These are phyloP conservation scores for Engraulis encrasicolus DNA, from an alignment of 2,113 vertebrate genomes.

Conservation along the genomic window DNA sequence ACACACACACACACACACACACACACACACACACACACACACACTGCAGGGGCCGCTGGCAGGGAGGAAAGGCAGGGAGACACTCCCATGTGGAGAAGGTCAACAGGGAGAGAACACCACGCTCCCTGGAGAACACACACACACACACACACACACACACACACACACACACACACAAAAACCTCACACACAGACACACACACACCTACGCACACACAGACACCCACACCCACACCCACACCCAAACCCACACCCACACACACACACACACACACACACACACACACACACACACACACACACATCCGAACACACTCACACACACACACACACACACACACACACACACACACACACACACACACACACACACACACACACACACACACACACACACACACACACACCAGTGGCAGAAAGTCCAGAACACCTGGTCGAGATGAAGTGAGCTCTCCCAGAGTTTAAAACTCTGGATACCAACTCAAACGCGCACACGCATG, in stretches of 20 bases:
- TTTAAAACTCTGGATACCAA: neutral
- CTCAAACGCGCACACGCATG: neutral
- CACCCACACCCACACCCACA: too few species aligned
- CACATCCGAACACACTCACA: too few species aligned
- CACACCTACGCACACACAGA: too few species aligned
- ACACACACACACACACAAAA: too few species aligned
- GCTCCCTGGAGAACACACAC: neutral
- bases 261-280: constrained; percentile 1
- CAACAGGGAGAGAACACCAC: neutral
- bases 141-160: too few species aligned
- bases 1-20: too few species aligned
- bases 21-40: too few species aligned
- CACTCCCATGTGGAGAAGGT: neutral
- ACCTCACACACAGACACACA: too few species aligned
- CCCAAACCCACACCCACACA: too few species aligned
- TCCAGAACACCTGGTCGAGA: neutral
- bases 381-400: neutral
- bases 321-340: neutral
- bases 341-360: neutral
- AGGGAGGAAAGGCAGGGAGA: neutral
- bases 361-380: too few species aligned
- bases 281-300: neutral
- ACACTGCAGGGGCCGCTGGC: too few species aligned
- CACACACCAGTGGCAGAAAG: too few species aligned
- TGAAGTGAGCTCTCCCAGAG: neutral